Conservation (phyloP, 2,113 vertebrate genomes). For the mouse (Mus musculus) region GRCm39 chr16:78833001-78833500, state of each 20-base stretch:
- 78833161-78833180: fast-evolving
- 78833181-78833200: not conserved
- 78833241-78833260: not conserved
- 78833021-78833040: not conserved
- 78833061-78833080: not conserved
- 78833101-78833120: not conserved
- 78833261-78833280: not conserved
- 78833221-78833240: not conserved
- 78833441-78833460: not conserved
- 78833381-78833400: not conserved
- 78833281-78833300: not conserved
- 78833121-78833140: not conserved
- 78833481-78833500: not conserved
- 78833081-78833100: not conserved
- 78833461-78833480: not conserved
- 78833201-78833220: not conserved
- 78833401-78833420: not conserved
- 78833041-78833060: not conserved
- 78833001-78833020: not conserved
- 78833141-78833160: not conserved
- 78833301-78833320: not conserved
- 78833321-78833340: not conserved
- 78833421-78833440: not conserved
- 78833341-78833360: not conserved
- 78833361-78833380: not conserved